A percentile compares a stretch with the other conserved stretches of the same genome.
phyloP scores from a whole-genome alignment of 1,140 invertebrate species.

The Macrotrachela quadricornifera region DNA sequence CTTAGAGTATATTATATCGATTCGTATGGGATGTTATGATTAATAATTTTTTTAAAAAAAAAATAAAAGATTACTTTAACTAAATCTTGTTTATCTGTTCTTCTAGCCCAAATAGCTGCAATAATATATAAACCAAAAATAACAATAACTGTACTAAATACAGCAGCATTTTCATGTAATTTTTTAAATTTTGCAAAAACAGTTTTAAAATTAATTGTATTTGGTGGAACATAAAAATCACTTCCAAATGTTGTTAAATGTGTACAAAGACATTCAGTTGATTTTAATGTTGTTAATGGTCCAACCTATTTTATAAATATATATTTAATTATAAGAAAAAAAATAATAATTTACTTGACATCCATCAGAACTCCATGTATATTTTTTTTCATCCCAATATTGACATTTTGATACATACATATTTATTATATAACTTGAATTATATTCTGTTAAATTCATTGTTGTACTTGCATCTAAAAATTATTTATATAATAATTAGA shows the following conservation, averaged over 20 bases:
- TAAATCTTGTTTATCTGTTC: constrained; percentile 33
- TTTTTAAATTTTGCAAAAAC: constrained; percentile 32
- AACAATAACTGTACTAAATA: constrained; percentile 32
- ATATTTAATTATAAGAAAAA: not conserved
- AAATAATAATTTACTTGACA: constrained; percentile 7
- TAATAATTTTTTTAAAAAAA: no score
- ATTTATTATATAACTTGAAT: no score
- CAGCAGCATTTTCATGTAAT: constrained; percentile 25
- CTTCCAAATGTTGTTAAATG: constrained; percentile 37
- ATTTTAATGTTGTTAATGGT: constrained; percentile 16
- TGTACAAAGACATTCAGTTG: constrained; percentile 33
- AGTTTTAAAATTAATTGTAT: constrained; percentile 37
- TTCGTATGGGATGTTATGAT: no score
- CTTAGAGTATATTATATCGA: no score
- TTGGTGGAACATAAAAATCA: constrained; percentile 35
- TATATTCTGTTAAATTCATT: no score
- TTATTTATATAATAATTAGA: no score
- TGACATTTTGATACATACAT: constrained; percentile 14
- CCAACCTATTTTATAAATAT: constrained; percentile 14
- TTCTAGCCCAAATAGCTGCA: constrained; percentile 31
- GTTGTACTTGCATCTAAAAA: no score
- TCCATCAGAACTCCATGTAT: constrained; percentile 22
- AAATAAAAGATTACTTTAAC: not conserved
- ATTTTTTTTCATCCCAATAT: constrained; percentile 22
- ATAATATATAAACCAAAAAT: constrained; percentile 31